Conservation (phyloP, 2,797 vertebrate species). For the Myotis myotis region DNA sequence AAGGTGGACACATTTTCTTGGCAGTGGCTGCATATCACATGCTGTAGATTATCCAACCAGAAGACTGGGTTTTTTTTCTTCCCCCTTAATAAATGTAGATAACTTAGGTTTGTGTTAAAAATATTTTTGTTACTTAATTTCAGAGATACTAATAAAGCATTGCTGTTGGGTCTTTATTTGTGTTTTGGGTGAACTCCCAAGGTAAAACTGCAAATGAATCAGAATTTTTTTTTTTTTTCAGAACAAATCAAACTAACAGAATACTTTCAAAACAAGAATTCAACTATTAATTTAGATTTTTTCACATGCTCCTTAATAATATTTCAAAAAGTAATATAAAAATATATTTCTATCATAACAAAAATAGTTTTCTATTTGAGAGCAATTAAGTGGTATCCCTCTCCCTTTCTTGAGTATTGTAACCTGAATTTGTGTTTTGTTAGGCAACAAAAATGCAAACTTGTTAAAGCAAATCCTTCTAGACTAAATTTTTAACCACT, state of each 20-base stretch:
- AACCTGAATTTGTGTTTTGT: conserved; percentile 75
- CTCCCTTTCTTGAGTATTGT: conserved; percentile 49
- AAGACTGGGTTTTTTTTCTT: not conserved
- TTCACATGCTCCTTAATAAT: conserved; percentile 51
- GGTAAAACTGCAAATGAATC: conserved; percentile 70
- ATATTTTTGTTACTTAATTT: conserved; percentile 70
- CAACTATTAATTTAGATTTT: conserved; percentile 57
- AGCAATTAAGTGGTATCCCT: conserved; percentile 56
- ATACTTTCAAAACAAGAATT: conserved; percentile 66
- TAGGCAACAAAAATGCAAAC: conserved; percentile 74
- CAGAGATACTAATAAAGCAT: conserved; percentile 66
- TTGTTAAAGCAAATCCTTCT: conserved; percentile 54
- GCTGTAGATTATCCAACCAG: conserved; percentile 24
- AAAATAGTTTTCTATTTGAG: conserved; percentile 72
- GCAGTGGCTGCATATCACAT: conserved; percentile 15
- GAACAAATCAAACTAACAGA: conserved; percentile 72
- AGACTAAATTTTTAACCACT: conserved; percentile 71
- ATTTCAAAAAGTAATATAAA: conserved; percentile 63
- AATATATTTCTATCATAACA: conserved; percentile 38
- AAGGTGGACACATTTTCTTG: conserved; percentile 63
- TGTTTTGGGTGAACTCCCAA: conserved; percentile 64
- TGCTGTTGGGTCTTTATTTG: conserved; percentile 70
- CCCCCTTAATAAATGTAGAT: conserved; percentile 72
- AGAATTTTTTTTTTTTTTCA: conserved; percentile 59
- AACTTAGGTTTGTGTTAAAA: conserved; percentile 79